Conservation (phyloP, 2,113 vertebrate genomes). For the Cottus gobio region DNA sequence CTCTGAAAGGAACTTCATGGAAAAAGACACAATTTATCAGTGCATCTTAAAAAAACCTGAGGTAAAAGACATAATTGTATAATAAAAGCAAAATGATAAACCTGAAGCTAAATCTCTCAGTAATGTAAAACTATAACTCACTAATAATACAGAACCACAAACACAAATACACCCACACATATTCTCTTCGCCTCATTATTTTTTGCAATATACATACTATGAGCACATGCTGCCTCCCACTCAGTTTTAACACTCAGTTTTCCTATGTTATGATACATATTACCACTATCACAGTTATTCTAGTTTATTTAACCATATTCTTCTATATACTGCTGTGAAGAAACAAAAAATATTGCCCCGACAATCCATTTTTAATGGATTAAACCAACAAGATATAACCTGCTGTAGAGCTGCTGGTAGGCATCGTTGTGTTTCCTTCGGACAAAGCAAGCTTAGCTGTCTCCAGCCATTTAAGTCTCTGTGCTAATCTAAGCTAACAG, state of each 20-base stretch:
- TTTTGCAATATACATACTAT: not conserved
- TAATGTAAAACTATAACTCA: constrained; percentile 8
- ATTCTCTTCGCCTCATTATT: not conserved
- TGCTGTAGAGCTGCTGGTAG: not conserved
- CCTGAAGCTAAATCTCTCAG: not conserved
- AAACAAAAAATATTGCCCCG: not conserved
- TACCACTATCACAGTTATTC: not conserved
- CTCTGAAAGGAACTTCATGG: not conserved
- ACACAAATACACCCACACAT: constrained; percentile 26
- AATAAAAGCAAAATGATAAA: not conserved
- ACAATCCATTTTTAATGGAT: not conserved
- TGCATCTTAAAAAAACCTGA: not conserved
- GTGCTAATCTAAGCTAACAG: not conserved
- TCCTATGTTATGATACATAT: constrained; percentile 20
- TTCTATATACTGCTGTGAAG: not conserved
- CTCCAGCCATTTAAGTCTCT: not conserved
- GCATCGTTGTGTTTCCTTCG: not conserved
- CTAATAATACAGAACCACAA: constrained; percentile 20
- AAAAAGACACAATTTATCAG: not conserved
- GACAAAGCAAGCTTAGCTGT: not conserved
- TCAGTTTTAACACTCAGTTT: not conserved
- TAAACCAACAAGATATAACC: not conserved
- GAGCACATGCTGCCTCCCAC: constrained; percentile 39
- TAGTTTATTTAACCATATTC: not conserved
- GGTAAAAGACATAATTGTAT: not conserved